Percentiles rank a stretch among this genome's conserved stretches.
Conservation (phyloP, 2,797 vertebrate species). For the Eleutherodactylus coqui region DNA sequence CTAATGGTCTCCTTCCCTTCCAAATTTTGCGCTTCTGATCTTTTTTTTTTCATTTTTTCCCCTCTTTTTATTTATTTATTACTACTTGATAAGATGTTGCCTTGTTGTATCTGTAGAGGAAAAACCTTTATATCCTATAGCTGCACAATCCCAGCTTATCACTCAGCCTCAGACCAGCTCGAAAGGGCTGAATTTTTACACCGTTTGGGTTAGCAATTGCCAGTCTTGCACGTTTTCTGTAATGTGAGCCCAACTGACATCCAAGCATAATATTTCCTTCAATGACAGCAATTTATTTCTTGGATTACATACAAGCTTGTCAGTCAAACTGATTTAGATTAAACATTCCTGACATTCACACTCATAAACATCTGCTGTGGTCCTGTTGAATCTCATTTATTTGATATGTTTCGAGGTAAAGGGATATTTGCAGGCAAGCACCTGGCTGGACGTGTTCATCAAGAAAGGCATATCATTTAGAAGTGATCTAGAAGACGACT, state of each 20-base stretch:
- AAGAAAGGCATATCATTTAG: background rate
- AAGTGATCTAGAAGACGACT: background rate
- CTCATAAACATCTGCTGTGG: background rate
- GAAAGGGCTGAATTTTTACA: background rate
- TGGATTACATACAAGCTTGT: background rate
- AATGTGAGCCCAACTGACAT: background rate
- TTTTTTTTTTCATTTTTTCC: too few relatives aligned
- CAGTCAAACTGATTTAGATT: constrained; percentile 8
- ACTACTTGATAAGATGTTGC: too few relatives aligned
- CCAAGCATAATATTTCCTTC: background rate
- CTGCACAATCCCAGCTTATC: too few relatives aligned
- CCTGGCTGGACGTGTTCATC: background rate
- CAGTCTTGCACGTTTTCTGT: background rate
- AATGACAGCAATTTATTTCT: background rate
- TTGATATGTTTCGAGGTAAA: background rate
- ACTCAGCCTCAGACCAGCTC: too few relatives aligned
- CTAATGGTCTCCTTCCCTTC: too few relatives aligned
- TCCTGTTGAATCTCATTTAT: background rate
- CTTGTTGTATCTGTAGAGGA: too few relatives aligned
- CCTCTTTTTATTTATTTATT: too few relatives aligned
- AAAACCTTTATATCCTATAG: too few relatives aligned
- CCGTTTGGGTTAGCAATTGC: background rate
- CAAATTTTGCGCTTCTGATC: too few relatives aligned
- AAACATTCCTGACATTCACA: background rate
- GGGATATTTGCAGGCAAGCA: background rate